Evolutionary conservation across 2,888 invertebrate species (phyloP), one percentile per base, ranked within the genome.

Genomic region (Pristionchus mayeri): DNA sequence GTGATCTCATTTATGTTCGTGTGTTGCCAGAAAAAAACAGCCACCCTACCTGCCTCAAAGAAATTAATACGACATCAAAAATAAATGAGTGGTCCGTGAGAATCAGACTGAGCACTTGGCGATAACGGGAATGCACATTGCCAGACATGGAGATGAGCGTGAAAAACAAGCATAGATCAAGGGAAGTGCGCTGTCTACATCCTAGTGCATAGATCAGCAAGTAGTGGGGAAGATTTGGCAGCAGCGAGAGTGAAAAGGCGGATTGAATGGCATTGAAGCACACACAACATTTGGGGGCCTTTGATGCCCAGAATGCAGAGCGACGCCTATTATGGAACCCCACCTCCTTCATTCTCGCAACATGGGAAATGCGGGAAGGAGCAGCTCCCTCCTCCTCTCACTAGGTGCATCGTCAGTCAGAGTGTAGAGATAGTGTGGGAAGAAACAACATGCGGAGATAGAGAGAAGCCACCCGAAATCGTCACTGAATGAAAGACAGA

Each of bases 401-500:
- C 34, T 63, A 13, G 18, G 21, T 63, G 63, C 34, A 34, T 18
- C 34, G 34, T 34, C 63, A 34, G 34, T 34, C 11, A 34, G 30
- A n/a, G 63, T 4, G 11, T 63, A 63, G 63, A 18, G 63, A 18
- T 40, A 44, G n/a, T 24, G 48, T 3, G 71, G 40, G 27, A 7
- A 27, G 6, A 57, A 57, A 27, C 44, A 75, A 75, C 44, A 48
- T 44, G 44, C 44, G 48, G 40, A 75, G 75, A 3, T 75, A 44
- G 75, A 48, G 48, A 44, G 48, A 27, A 48, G 37, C 44, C 71
- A n/a, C 24, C 34, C 27, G 71, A n/a, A 48, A 75, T 44, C 75
- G 48, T 48, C 44, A 9, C 40, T 48, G 75, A 75, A 75, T 75
- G 75, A 44, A 44, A 75, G 24, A 24, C 40, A 48, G 75, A 44